A percentile compares a stretch with the other conserved stretches of the same genome.
These are phyloP conservation scores for Heteromurus nitidus DNA, from an alignment of 2,888 invertebrate genomes.

Conservation along the genomic window DNA sequence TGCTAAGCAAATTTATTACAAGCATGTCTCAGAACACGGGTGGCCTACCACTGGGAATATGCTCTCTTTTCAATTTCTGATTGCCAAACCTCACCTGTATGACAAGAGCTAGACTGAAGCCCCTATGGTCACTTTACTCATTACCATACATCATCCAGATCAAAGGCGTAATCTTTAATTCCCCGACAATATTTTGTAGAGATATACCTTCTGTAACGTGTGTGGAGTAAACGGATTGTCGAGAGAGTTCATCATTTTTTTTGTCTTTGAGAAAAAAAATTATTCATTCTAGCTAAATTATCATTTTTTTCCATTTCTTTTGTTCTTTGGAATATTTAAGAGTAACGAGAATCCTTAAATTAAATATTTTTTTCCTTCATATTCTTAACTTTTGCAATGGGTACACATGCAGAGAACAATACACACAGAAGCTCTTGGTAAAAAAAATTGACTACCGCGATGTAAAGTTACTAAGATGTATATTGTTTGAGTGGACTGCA, in stretches of 20 bases:
- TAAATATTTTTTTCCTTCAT: not conserved
- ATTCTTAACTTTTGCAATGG: too few species aligned
- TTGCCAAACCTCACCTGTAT: constrained; percentile 42
- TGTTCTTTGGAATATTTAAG: not conserved
- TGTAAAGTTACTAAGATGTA: too few species aligned
- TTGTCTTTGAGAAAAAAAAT: not conserved
- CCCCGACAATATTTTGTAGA: constrained; percentile 15
- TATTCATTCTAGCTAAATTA: not conserved
- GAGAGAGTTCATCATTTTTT: not conserved
- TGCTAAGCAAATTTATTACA: constrained; percentile 61
- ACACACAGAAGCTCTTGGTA: constrained; percentile 31
- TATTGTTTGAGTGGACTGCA: not conserved
- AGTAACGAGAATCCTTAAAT: not conserved
- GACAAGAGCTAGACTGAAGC: constrained; percentile 57
- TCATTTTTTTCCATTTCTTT: not conserved
- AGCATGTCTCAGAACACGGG: constrained; percentile 50
- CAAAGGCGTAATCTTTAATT: constrained; percentile 41
- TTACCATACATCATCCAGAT: constrained; percentile 61
- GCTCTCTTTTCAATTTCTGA: constrained; percentile 36
- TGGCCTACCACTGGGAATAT: constrained; percentile 64
- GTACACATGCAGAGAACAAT: constrained; percentile 46
- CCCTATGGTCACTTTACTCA: constrained; percentile 58
- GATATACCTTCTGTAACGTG: not conserved
- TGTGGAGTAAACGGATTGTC: constrained; percentile 1
- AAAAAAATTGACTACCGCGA: constrained; percentile 1